Evolutionary conservation across 2,113 vertebrate genomes (phyloP).

Genomic region (Athene cunicularia): DNA sequence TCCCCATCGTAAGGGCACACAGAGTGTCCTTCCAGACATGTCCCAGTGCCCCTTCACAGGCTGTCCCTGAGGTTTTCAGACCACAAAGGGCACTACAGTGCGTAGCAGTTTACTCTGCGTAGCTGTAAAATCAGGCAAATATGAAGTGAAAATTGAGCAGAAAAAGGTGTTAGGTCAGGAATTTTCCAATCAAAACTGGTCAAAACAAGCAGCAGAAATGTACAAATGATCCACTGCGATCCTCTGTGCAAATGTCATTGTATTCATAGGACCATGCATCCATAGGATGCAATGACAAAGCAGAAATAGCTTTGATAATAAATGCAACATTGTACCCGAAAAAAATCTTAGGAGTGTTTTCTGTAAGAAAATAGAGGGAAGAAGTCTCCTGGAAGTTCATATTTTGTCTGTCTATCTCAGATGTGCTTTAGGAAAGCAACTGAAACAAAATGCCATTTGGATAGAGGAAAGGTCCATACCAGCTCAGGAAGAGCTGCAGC

Average conservation of each 20-base stretch:
- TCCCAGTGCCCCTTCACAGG: not conserved
- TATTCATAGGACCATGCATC: not conserved
- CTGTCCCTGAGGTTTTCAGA: not conserved
- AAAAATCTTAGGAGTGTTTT: not conserved
- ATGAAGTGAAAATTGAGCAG: not conserved
- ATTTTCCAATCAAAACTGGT: not conserved
- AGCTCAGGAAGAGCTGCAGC: not conserved
- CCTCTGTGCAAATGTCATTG: not conserved
- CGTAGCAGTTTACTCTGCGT: not conserved
- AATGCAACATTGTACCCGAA: not conserved
- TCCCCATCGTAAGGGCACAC: not conserved
- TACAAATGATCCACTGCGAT: too few relatives aligned
- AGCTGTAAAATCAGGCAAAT: not conserved
- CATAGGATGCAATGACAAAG: not conserved
- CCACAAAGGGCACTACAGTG: not conserved
- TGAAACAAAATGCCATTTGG: not conserved
- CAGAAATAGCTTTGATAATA: not conserved
- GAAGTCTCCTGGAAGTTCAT: rapidly evolving
- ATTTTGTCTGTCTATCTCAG: not conserved
- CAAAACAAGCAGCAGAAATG: not conserved
- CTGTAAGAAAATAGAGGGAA: not conserved
- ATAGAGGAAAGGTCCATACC: not conserved
- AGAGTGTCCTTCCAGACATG: not conserved
- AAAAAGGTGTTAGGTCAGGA: not conserved
- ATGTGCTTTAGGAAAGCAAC: not conserved